Conservation (phyloP, 2,888 invertebrate genomes). For the Catocala fraxini region DNA sequence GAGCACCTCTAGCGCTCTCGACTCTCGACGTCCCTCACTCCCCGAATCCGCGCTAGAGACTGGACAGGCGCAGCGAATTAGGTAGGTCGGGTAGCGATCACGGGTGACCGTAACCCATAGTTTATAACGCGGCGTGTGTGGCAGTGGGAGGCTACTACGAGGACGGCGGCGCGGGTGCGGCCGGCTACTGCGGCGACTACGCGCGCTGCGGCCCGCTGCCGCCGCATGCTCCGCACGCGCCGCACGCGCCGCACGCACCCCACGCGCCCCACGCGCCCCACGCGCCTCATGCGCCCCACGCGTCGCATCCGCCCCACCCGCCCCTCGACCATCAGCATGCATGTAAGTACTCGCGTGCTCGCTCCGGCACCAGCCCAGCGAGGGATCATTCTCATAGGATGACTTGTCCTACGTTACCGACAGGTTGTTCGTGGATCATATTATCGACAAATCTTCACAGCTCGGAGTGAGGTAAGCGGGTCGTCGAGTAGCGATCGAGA, state of each 20-base stretch:
- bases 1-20: conserved; percentile 22
- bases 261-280: conserved; percentile 58
- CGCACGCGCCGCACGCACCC: conserved; percentile 54
- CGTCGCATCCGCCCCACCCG: conserved; percentile 53
- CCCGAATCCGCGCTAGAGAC: conserved; percentile 34
- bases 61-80: conserved; percentile 53
- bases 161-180: conserved; percentile 74
- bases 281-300: conserved; percentile 57
- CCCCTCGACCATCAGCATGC: conserved; percentile 72
- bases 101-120: conserved; percentile 50
- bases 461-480: conserved; percentile 37
- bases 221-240: conserved; percentile 58
- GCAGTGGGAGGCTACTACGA: conserved; percentile 86
- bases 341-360: conserved; percentile 69
- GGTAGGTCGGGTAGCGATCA: conserved; percentile 68
- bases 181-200: conserved; percentile 78
- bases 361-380: not conserved
- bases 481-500: conserved; percentile 21
- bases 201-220: conserved; percentile 69
- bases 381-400: too few relatives aligned
- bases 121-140: conserved; percentile 80
- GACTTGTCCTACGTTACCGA: too few relatives aligned
- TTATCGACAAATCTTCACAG: not conserved
- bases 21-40: conserved; percentile 32
- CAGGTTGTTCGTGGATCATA: not conserved